A percentile compares a stretch with the other conserved stretches of the same genome.
These are phyloP conservation scores for Drosophila pseudotalamancana DNA, from an alignment of 2,888 invertebrate genomes.

Conservation along the genomic window DNA sequence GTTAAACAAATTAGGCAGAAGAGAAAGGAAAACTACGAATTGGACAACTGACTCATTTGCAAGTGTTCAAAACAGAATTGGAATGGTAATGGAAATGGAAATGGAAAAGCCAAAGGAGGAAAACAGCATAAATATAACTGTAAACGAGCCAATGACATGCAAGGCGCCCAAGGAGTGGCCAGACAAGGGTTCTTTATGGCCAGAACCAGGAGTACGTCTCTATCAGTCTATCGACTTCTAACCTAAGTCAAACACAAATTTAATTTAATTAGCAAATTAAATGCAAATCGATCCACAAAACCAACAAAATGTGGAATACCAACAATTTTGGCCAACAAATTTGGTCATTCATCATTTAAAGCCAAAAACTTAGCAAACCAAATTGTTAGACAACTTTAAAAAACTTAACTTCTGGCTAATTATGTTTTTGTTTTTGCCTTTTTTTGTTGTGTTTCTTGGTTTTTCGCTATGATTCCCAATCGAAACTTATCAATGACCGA, in stretches of 20 bases:
- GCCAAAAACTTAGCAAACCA: conserved; percentile 30
- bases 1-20: conserved; percentile 59
- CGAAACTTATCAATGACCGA: conserved; percentile 21
- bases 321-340: conserved; percentile 4
- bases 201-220: background rate
- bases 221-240: conserved; percentile 50
- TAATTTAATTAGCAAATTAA: conserved; percentile 75
- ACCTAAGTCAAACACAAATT: conserved; percentile 5
- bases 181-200: background rate
- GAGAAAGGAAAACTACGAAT: background rate
- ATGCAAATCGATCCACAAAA: conserved; percentile 46
- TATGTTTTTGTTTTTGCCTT: conserved; percentile 15
- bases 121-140: conserved; percentile 6
- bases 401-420: conserved; percentile 18
- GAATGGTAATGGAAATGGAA: conserved; percentile 5
- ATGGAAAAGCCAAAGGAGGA: background rate
- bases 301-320: background rate
- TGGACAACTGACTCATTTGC: conserved; percentile 49
- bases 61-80: conserved; percentile 41
- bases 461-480: conserved; percentile 16
- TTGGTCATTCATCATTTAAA: conserved; percentile 34
- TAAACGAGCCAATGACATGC: conserved; percentile 58
- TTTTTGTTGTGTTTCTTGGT: background rate
- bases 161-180: conserved; percentile 55
- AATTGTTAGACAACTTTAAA: conserved; percentile 18